Evolutionary conservation across 2,113 vertebrate species (phyloP).

Genomic region (Suncus etruscus): DNA sequence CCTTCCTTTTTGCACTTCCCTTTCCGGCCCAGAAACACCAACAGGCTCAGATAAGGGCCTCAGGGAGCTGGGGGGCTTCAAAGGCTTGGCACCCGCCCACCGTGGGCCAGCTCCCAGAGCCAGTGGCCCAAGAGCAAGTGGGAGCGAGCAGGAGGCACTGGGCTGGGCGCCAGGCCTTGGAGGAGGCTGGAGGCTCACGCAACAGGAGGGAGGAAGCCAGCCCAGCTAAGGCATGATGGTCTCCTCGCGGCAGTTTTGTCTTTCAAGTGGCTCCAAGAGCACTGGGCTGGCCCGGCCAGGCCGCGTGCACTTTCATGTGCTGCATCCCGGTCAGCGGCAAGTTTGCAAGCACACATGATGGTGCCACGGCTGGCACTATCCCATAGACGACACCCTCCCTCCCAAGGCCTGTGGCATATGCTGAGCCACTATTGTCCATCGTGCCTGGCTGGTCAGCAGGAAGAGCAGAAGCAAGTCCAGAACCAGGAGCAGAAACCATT

Average conservation of each 20-base stretch:
- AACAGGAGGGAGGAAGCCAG: slow-evolving; percentile 58
- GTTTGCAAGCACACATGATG: fast-evolving
- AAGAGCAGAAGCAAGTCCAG: neutral
- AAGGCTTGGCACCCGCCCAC: slow-evolving; percentile 40
- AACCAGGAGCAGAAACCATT: neutral
- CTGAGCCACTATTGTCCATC: neutral
- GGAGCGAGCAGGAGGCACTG: neutral
- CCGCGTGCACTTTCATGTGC: slow-evolving; percentile 65
- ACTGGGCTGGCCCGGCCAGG: slow-evolving; percentile 36
- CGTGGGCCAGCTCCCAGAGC: neutral
- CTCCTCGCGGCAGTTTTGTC: slow-evolving; percentile 39
- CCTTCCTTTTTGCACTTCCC: slow-evolving; percentile 83
- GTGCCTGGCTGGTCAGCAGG: neutral
- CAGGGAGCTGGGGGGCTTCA: slow-evolving; percentile 43
- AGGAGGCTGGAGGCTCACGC: slow-evolving; percentile 51
- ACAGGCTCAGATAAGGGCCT: slow-evolving; percentile 79
- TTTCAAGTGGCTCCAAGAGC: slow-evolving; percentile 78
- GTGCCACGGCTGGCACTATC: neutral
- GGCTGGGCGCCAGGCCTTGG: slow-evolving; percentile 60
- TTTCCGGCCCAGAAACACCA: slow-evolving; percentile 82
- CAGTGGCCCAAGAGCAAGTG: neutral
- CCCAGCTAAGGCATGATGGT: slow-evolving; percentile 46
- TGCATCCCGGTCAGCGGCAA: fast-evolving
- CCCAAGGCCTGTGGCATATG: neutral
- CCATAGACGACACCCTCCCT: fast-evolving